Evolutionary conservation across 2,113 vertebrate species (phyloP).

Genomic region (Corythoichthys intestinalis): DNA sequence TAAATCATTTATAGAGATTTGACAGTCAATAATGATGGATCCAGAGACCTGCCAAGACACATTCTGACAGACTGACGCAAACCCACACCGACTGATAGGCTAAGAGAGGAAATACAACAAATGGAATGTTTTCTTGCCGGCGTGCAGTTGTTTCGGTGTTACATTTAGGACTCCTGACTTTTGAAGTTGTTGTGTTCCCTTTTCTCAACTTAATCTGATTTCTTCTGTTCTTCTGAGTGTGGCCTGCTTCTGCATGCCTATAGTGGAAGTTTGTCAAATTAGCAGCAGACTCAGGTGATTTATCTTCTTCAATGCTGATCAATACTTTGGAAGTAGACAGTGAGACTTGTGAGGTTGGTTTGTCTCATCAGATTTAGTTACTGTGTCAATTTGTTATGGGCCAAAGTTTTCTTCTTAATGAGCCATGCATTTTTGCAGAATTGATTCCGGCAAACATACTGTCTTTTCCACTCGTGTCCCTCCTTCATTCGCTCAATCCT

Average conservation of each 20-base stretch:
- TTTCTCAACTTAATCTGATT: neutral
- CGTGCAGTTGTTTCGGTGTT: conserved; percentile 19
- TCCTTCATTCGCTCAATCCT: conserved; percentile 33
- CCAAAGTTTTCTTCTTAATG: conserved; percentile 73
- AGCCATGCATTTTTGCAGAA: conserved; percentile 72
- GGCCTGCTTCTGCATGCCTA: conserved; percentile 34
- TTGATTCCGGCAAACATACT: conserved; percentile 68
- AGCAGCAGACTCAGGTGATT: conserved; percentile 51
- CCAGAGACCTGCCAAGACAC: conserved; percentile 65
- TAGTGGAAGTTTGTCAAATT: conserved; percentile 55
- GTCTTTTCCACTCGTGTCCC: conserved; percentile 36
- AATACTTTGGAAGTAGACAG: neutral
- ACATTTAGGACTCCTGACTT: conserved; percentile 14
- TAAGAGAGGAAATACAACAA: conserved; percentile 13
- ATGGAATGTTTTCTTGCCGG: neutral
- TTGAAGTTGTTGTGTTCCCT: neutral
- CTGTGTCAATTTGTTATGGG: conserved; percentile 72
- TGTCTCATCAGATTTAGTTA: conserved; percentile 67
- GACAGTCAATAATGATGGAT: conserved; percentile 73
- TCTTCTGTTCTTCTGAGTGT: neutral
- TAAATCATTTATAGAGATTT: conserved; percentile 72
- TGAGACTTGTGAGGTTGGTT: conserved; percentile 39
- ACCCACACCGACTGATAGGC: conserved; percentile 40
- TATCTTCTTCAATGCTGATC: conserved; percentile 25
- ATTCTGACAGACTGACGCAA: conserved; percentile 60